A percentile compares a stretch with the other conserved stretches of the same genome.
Evolutionary conservation across 2,888 invertebrate genomes (phyloP).

Genomic region (Drosophila kuntzei): DNA sequence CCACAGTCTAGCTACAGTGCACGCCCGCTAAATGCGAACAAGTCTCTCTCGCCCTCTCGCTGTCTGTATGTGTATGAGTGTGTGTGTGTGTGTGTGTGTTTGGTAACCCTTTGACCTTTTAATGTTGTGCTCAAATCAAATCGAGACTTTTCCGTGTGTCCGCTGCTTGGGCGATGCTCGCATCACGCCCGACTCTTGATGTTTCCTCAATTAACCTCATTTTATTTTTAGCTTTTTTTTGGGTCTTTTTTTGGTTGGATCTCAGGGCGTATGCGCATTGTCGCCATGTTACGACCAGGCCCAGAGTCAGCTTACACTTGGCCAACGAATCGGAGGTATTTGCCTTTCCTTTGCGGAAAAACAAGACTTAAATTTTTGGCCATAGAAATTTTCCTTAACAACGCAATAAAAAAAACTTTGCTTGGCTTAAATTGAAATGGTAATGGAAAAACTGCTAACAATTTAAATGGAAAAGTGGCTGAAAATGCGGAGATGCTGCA

Average conservation of each 20-base stretch:
- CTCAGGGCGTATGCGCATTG: slow-evolving; percentile 77
- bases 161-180: slow-evolving; percentile 80
- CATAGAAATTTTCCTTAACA: slow-evolving; percentile 35
- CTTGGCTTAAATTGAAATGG: slow-evolving; percentile 46
- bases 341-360: slow-evolving; percentile 26
- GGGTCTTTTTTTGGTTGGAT: not conserved
- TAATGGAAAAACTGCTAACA: slow-evolving; percentile 22
- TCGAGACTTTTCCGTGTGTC: slow-evolving; percentile 58
- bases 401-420: slow-evolving; percentile 20
- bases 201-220: slow-evolving; percentile 81
- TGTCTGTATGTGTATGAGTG: not conserved
- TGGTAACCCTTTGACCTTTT: slow-evolving; percentile 71
- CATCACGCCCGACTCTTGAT: slow-evolving; percentile 76
- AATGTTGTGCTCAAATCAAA: slow-evolving; percentile 80
- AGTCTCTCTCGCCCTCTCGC: not conserved
- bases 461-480: slow-evolving; percentile 14
- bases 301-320: slow-evolving; percentile 21
- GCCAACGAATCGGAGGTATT: slow-evolving; percentile 7
- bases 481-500: not conserved
- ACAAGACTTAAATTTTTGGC: slow-evolving; percentile 43
- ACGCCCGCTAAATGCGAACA: slow-evolving; percentile 57
- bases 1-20: slow-evolving; percentile 45
- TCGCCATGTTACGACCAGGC: slow-evolving; percentile 52
- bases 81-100: not conserved
- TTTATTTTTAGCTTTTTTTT: slow-evolving; percentile 20